Evolutionary conservation across 2,113 vertebrate species (phyloP).

Genomic region (Atrichornis clamosus): DNA sequence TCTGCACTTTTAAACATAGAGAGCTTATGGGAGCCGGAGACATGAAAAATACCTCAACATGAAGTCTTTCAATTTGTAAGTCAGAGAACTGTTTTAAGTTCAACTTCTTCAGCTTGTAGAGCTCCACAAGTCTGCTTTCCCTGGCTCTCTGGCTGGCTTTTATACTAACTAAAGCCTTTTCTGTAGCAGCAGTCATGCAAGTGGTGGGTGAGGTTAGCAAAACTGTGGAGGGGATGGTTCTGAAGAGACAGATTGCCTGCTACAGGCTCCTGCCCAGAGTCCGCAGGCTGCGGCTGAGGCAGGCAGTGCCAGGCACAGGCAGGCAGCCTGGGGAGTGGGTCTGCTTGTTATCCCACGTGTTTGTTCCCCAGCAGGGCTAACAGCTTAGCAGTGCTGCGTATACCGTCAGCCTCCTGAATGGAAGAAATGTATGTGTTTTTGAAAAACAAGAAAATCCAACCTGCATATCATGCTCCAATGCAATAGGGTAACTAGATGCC

Average conservation of each 20-base stretch:
- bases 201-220: neutral
- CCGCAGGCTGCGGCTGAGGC: neutral
- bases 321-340: neutral
- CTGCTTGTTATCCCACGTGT: neutral
- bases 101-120: neutral
- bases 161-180: neutral
- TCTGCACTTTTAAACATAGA: neutral
- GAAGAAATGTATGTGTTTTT: neutral
- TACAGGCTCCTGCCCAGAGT: neutral
- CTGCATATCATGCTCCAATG: neutral
- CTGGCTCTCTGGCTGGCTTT: neutral
- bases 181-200: neutral
- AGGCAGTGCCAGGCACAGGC: neutral
- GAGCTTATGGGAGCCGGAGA: neutral
- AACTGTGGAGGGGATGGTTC: neutral
- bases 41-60: neutral
- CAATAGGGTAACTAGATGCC: neutral
- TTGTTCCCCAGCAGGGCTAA: neutral
- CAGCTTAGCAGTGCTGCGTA: neutral
- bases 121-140: fast-evolving
- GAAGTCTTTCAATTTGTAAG: neutral
- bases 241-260: neutral
- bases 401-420: neutral
- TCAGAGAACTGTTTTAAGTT: neutral
- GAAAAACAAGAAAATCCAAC: neutral